Evolutionary conservation across 2,113 vertebrate species (phyloP).

Genomic region (Microcebus ravelobensis): DNA sequence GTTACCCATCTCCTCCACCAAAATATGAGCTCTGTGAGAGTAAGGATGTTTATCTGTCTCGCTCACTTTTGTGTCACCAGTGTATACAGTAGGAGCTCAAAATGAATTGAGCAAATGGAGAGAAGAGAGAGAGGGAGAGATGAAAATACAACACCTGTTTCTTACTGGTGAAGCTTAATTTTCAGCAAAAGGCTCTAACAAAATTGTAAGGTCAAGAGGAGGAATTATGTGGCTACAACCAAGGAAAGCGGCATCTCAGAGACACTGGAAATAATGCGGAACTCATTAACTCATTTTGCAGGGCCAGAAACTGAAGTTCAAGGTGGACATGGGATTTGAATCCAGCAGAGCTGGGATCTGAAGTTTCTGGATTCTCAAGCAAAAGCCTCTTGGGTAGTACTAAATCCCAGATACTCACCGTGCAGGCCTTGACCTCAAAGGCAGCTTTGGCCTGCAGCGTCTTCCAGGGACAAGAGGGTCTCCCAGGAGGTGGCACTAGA

Average conservation of each 20-base stretch:
- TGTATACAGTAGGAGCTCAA: neutral
- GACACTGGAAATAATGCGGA: neutral
- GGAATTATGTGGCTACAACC: neutral
- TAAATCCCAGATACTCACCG: neutral
- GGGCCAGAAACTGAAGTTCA: neutral
- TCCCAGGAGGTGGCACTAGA: neutral
- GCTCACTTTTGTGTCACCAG: neutral
- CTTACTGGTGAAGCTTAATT: neutral
- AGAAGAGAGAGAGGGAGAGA: neutral
- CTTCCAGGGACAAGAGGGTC: neutral
- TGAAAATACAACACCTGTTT: fast-evolving
- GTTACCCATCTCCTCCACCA: neutral
- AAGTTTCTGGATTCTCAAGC: neutral
- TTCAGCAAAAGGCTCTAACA: neutral
- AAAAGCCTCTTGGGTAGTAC: neutral
- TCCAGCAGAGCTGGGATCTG: neutral
- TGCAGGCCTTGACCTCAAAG: neutral
- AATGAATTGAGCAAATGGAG: neutral
- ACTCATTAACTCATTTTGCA: neutral
- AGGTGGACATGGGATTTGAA: neutral
- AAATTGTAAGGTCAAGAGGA: neutral
- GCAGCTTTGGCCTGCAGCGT: neutral
- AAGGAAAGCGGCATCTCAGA: neutral
- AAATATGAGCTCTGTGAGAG: neutral
- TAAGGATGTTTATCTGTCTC: neutral